These are phyloP conservation scores for Hydrotaea cyrtoneurina DNA, from an alignment of 2,888 invertebrate species.

Conservation along the genomic window DNA sequence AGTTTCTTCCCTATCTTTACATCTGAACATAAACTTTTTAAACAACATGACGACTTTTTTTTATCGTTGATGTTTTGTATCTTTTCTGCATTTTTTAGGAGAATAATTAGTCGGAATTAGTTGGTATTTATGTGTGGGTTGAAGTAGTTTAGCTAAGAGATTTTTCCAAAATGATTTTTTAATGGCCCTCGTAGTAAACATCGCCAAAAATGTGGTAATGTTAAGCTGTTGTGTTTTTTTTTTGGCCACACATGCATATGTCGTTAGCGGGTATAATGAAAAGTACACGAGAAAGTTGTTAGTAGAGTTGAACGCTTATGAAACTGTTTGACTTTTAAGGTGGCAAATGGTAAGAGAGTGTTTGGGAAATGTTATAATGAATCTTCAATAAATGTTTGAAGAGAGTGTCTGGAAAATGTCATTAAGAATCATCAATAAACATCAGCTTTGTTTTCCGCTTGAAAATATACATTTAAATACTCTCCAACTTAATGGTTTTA, in stretches of 20 bases:
- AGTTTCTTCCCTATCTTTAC: neutral
- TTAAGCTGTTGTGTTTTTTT: neutral
- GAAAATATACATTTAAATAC: too few species aligned
- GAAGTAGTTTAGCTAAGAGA: slow-evolving; percentile 5
- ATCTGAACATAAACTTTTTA: neutral
- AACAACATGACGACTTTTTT: neutral
- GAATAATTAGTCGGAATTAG: slow-evolving; percentile 31
- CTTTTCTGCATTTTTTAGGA: slow-evolving; percentile 20
- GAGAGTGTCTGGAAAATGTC: too few species aligned
- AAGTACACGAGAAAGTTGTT: too few species aligned
- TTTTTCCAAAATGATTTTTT: slow-evolving; percentile 18
- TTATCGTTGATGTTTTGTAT: slow-evolving; percentile 15
- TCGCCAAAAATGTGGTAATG: neutral
- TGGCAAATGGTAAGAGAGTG: too few species aligned
- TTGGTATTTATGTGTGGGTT: neutral
- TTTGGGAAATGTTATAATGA: too few species aligned
- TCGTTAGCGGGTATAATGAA: slow-evolving; percentile 18
- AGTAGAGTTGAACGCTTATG: too few species aligned
- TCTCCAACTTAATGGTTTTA: too few species aligned
- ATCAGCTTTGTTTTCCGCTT: too few species aligned
- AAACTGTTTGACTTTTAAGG: too few species aligned
- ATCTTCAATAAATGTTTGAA: too few species aligned
- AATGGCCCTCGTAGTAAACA: slow-evolving; percentile 1
- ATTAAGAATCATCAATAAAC: too few species aligned
- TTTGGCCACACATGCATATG: slow-evolving; percentile 7